Evolutionary conservation across 2,113 vertebrate genomes (phyloP).

Genomic region (Phasianus colchicus): DNA sequence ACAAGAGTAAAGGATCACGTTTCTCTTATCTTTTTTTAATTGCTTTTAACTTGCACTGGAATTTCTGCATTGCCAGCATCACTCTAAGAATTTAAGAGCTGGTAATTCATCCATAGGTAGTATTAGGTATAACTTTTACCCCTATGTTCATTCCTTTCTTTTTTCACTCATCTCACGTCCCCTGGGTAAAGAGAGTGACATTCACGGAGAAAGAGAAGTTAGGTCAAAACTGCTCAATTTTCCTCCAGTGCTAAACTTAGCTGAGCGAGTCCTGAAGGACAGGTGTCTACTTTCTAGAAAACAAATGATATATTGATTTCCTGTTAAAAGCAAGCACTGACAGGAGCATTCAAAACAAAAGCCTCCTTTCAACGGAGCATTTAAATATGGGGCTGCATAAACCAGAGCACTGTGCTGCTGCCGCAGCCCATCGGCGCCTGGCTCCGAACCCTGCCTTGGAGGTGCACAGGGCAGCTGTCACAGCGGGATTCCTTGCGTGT

Average conservation of each 20-base stretch:
- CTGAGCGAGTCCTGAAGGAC: constrained; percentile 45
- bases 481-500: neutral
- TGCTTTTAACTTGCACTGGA: neutral
- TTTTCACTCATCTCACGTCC: neutral
- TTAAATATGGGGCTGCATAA: neutral
- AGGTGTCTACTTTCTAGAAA: constrained; percentile 47
- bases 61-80: constrained; percentile 2
- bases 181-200: constrained; percentile 21
- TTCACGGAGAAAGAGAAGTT: neutral
- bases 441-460: neutral
- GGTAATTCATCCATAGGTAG: neutral
- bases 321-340: constrained; percentile 43
- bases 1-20: neutral
- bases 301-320: constrained; percentile 67
- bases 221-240: constrained; percentile 53
- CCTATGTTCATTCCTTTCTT: neutral
- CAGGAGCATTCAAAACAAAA: constrained; percentile 41
- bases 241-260: constrained; percentile 48
- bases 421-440: neutral
- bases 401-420: neutral
- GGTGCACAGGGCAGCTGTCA: neutral
- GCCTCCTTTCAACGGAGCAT: constrained; percentile 13
- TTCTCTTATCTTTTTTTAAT: neutral
- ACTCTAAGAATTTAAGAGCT: neutral
- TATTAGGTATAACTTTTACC: neutral